phyloP scores from a whole-genome alignment of 1,140 invertebrate genomes.

The Patella vulgata region DNA sequence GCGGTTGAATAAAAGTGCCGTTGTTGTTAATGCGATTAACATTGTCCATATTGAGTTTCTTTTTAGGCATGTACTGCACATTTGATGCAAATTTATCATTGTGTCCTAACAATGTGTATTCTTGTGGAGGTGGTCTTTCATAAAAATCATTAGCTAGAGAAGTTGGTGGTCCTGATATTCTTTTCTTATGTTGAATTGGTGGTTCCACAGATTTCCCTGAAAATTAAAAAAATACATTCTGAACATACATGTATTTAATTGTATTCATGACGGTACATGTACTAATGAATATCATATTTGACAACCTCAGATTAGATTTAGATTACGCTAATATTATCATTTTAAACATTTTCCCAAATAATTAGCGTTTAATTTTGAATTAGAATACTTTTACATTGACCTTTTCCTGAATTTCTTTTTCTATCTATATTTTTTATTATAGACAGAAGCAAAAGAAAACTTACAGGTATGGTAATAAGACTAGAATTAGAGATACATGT shows the following conservation, averaged over 20 bases:
- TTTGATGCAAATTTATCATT: constrained; percentile 60
- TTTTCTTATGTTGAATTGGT: constrained; percentile 58
- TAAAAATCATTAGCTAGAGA: constrained; percentile 42
- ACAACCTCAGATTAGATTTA: background rate
- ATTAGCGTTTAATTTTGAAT: background rate
- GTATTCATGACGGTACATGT: background rate
- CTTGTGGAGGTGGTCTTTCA: constrained; percentile 23
- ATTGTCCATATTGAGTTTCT: background rate
- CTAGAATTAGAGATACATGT: too few relatives aligned
- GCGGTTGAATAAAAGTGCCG: background rate
- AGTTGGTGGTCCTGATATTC: constrained; percentile 38
- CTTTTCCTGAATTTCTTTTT: too few relatives aligned
- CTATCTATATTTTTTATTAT: too few relatives aligned
- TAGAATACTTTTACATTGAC: too few relatives aligned
- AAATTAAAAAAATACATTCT: background rate
- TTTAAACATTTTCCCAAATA: constrained; percentile 11
- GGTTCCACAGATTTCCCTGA: constrained; percentile 52
- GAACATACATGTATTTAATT: background rate
- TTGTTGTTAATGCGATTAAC: background rate
- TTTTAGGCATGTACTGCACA: constrained; percentile 49
- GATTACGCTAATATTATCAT: constrained; percentile 1
- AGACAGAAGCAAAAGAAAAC: too few relatives aligned
- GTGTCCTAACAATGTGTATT: constrained; percentile 54
- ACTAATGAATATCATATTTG: background rate
- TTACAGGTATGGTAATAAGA: too few relatives aligned